Percentiles rank a stretch among this genome's conserved stretches.
phyloP scores from a whole-genome alignment of 2,113 vertebrate species.

The Halichoeres trimaculatus region DNA sequence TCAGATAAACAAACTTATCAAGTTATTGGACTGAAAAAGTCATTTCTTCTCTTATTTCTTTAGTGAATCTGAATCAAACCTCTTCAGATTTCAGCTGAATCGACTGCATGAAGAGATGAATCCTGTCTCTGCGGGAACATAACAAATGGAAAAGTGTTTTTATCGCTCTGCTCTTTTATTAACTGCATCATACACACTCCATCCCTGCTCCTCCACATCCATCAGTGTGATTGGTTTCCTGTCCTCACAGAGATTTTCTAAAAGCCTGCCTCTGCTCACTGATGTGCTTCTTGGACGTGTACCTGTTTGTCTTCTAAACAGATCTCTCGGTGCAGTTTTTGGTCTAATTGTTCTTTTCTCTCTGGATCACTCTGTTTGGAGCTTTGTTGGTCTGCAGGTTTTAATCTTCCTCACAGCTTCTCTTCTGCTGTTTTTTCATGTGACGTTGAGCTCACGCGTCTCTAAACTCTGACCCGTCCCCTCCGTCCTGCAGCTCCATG shows the following conservation, averaged over 20 bases:
- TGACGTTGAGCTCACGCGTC: not conserved
- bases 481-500: conserved; percentile 85
- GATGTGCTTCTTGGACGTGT: not conserved
- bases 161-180: not conserved
- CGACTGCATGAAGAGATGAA: not conserved
- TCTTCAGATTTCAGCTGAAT: not conserved
- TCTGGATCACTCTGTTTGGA: too few species aligned
- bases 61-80: not conserved
- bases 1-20: too few species aligned
- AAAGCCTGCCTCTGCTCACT: not conserved
- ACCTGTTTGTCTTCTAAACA: not conserved
- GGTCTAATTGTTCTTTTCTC: too few species aligned
- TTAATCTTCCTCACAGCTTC: not conserved
- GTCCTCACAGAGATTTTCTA: conserved; percentile 1
- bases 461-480: conserved; percentile 47
- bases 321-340: too few species aligned
- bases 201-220: conserved; percentile 15
- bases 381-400: too few species aligned
- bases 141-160: not conserved
- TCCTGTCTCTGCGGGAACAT: not conserved
- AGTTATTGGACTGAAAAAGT: too few species aligned
- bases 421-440: not conserved
- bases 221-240: conserved; percentile 40
- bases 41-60: too few species aligned
- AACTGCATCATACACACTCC: not conserved